These are phyloP conservation scores for Stenurella melanura DNA, from an alignment of 2,888 invertebrate species.

Conservation along the genomic window DNA sequence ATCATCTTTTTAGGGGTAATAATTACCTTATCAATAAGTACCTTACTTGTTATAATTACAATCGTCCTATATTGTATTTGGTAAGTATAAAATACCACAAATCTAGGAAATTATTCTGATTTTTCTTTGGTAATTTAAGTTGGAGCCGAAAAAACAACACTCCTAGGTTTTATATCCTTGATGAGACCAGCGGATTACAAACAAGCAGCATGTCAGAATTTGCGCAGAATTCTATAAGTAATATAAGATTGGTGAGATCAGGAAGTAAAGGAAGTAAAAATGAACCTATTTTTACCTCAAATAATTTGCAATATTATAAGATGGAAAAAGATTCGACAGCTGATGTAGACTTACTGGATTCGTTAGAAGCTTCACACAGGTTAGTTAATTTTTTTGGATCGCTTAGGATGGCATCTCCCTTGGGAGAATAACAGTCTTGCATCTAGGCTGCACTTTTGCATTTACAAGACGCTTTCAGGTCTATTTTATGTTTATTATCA, in stretches of 20 bases:
- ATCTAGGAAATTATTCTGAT: background rate
- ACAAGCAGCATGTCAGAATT: constrained; percentile 32
- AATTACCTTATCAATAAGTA: constrained; percentile 34
- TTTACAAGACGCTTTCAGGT: background rate
- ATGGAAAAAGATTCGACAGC: constrained; percentile 9
- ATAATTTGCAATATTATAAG: constrained; percentile 44
- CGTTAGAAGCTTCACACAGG: constrained; percentile 43
- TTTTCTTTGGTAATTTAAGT: constrained; percentile 27
- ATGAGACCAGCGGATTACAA: constrained; percentile 31
- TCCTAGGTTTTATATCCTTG: constrained; percentile 40
- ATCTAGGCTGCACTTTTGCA: no score
- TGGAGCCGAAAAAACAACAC: constrained; percentile 33
- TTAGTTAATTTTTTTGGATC: background rate
- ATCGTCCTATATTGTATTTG: constrained; percentile 45
- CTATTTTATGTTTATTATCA: no score
- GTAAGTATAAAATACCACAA: constrained; percentile 34
- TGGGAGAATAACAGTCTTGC: no score
- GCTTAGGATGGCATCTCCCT: no score
- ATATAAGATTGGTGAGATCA: constrained; percentile 38
- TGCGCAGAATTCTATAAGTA: constrained; percentile 38
- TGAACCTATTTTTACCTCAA: constrained; percentile 40
- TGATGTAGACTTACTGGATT: constrained; percentile 40
- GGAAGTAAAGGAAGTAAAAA: constrained; percentile 28
- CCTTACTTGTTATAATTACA: constrained; percentile 40
- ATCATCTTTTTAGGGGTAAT: constrained; percentile 45